Base-by-base conservation (phyloP, 1,140 invertebrate genomes). In the Leptinotarsa lineolata region DNA sequence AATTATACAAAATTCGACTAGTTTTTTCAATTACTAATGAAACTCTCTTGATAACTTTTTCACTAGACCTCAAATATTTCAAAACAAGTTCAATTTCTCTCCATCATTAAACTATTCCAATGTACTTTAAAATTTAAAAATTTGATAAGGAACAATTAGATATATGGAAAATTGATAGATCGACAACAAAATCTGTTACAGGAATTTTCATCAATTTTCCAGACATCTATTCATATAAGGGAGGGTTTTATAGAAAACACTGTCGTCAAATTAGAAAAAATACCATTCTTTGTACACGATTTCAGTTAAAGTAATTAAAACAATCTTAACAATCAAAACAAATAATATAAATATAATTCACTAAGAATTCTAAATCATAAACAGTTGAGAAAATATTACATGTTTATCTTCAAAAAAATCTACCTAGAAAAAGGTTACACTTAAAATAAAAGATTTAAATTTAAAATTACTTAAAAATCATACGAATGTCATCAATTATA, bases 371-470 rank as follows among this genome's bases (percentile, higher is more conserved):
- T 77, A 75, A 74, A 73, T 20, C 74, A 70, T 72, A 80, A 80
- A 76, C 76, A 77, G 74, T 73, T 72, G 61, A 76, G 73, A 73
- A 76, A 78, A 75, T 73, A 66, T 74, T 79, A 79, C 77, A 79
- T 72, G 72, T 76, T 78, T 78, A 77, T 20, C 68, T 74, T 75
- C 73, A 76, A 78, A 77, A 78, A 78, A 68, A 72, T 78, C 44
- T 78, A 77, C 76, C 68, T 79, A 77, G 30, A 70, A 58, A 76
- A 79, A 75, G 63, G 63, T 75, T 78, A 78, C 68, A 75, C 54
- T 69, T 74, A 76, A 69, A 22, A 30, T 71, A 75, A 73, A 71
- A 73, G 61, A 73, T 70, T 75, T 77, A 76, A 75, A 71, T 73
- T 75, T 77, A 78, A 76, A 77, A 75, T 70, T 74, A 74, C 70